Conservation (phyloP, 35 echinoderm and acorn worm genomes). For the Patiria miniata region DNA sequence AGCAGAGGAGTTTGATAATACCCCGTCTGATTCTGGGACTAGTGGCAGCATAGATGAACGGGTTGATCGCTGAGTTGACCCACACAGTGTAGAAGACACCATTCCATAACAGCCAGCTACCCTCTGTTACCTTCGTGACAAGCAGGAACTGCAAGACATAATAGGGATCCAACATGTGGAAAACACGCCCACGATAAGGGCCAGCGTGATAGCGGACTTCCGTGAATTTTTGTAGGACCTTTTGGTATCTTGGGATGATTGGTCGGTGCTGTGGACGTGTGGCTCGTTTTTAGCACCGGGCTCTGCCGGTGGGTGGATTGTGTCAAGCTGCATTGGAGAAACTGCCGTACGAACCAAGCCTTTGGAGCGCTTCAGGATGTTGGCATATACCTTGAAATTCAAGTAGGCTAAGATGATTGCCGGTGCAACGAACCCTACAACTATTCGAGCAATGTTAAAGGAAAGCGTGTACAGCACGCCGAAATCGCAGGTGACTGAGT, state of each 20-base stretch:
- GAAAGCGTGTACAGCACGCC: not conserved
- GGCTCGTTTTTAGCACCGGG: too few relatives aligned
- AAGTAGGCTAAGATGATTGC: too few relatives aligned
- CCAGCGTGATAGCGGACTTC: slow-evolving; percentile 46
- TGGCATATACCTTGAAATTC: too few relatives aligned
- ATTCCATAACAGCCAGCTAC: not conserved
- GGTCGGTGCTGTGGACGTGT: too few relatives aligned
- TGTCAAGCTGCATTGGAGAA: too few relatives aligned
- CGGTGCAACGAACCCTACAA: too few relatives aligned
- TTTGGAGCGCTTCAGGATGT: too few relatives aligned
- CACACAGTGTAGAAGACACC: slow-evolving; percentile 34
- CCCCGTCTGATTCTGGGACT: slow-evolving; percentile 29
- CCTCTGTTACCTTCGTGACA: not conserved
- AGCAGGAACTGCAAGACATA: not conserved
- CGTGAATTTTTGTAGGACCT: not conserved
- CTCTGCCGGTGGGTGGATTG: too few relatives aligned
- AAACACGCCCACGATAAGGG: slow-evolving; percentile 35
- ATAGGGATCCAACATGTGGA: slow-evolving; percentile 45
- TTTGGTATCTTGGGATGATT: not conserved
- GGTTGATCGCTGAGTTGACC: slow-evolving; percentile 47
- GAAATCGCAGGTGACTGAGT: slow-evolving; percentile 27
- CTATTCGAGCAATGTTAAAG: slow-evolving; percentile 32
- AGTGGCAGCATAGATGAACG: slow-evolving; percentile 49
- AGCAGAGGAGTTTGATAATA: slow-evolving; percentile 29
- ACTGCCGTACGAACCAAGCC: too few relatives aligned